These are phyloP conservation scores for Zaprionus camerounensis DNA, from an alignment of 1,140 invertebrate species.

Conservation along the genomic window DNA sequence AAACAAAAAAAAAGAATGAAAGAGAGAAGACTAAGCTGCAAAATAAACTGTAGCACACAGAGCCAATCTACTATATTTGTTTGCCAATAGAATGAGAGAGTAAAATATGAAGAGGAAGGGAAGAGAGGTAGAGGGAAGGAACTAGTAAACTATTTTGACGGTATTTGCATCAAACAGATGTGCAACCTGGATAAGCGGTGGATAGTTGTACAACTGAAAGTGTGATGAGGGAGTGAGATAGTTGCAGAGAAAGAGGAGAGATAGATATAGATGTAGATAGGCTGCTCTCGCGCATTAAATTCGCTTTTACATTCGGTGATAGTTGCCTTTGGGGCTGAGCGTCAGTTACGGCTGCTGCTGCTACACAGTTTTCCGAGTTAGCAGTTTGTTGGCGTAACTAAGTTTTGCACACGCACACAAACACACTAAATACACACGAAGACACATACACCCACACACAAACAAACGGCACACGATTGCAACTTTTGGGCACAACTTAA, in stretches of 20 bases:
- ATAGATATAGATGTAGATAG: background rate
- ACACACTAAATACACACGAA: slow-evolving; percentile 4
- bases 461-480: slow-evolving; percentile 7
- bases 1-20: slow-evolving; percentile 2
- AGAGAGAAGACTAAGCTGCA: slow-evolving; percentile 1
- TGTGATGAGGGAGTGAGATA: background rate
- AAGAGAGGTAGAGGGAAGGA: background rate
- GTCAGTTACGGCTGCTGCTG: slow-evolving; percentile 12
- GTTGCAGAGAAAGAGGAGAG: background rate
- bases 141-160: slow-evolving; percentile 56
- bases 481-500: slow-evolving; percentile 34
- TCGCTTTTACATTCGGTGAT: slow-evolving; percentile 31
- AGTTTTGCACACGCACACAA: slow-evolving; percentile 40
- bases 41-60: slow-evolving; percentile 13
- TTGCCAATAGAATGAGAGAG: slow-evolving; percentile 47
- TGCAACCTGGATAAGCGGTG: slow-evolving; percentile 56
- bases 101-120: background rate
- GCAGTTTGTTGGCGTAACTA: slow-evolving; percentile 65
- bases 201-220: slow-evolving; percentile 27
- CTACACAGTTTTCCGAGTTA: slow-evolving; percentile 29
- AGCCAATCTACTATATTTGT: slow-evolving; percentile 37
- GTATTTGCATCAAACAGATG: slow-evolving; percentile 66
- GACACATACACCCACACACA: slow-evolving; percentile 10
- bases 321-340: slow-evolving; percentile 32
- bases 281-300: slow-evolving; percentile 26